Conservation (phyloP, 2,888 invertebrate species). For the Stenolophus ochropezus region DNA sequence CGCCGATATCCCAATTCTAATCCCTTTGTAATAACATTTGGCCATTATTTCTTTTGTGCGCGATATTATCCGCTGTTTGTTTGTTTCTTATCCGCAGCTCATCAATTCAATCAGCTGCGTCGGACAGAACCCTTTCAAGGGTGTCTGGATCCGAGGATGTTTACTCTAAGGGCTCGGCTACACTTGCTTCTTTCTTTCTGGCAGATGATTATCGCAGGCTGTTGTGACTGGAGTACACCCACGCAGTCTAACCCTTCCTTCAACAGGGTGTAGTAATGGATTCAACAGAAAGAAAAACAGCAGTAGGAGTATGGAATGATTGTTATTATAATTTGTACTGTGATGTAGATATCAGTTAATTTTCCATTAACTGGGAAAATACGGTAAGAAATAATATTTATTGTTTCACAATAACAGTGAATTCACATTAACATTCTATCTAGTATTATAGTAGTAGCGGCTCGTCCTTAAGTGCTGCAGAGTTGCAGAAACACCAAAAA, state of each 20-base stretch:
- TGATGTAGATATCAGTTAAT: neutral
- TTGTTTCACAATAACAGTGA: too few species aligned
- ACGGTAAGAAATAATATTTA: neutral
- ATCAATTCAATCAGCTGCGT: conserved; percentile 57
- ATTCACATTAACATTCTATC: too few species aligned
- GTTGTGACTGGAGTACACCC: conserved; percentile 35
- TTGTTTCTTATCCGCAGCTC: conserved; percentile 51
- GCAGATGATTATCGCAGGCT: conserved; percentile 66
- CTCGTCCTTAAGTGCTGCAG: too few species aligned
- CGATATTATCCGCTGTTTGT: conserved; percentile 37
- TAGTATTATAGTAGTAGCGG: too few species aligned
- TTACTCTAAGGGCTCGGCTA: conserved; percentile 50
- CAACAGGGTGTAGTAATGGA: neutral
- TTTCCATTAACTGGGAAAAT: neutral
- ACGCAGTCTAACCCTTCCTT: conserved; percentile 64
- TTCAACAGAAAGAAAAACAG: neutral
- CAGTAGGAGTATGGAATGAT: neutral
- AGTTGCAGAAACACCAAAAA: too few species aligned
- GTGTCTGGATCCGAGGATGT: neutral
- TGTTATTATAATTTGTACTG: neutral
- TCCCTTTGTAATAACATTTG: conserved; percentile 56
- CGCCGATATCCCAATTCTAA: conserved; percentile 30
- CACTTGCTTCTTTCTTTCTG: conserved; percentile 65
- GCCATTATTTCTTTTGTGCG: conserved; percentile 51
- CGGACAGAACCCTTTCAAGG: conserved; percentile 42